A percentile compares a stretch with the other conserved stretches of the same genome.
phyloP scores from a whole-genome alignment of 1,140 invertebrate genomes.

The Cepaea nemoralis region DNA sequence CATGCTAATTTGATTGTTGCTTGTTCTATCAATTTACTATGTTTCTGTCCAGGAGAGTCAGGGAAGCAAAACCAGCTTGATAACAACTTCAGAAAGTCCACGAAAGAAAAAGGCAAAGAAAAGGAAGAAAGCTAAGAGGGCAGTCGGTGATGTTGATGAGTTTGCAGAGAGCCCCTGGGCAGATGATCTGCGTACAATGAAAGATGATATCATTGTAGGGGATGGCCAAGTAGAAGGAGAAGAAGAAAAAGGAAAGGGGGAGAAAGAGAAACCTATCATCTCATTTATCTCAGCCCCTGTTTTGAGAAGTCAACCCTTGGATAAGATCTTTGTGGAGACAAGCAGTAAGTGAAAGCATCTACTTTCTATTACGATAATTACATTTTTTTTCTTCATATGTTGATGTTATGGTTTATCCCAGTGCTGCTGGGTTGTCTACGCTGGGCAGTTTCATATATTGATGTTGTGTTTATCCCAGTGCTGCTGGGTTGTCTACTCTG shows the following conservation, averaged over 20 bases:
- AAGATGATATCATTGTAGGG: constrained; percentile 60
- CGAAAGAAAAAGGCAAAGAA: constrained; percentile 59
- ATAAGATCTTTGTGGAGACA: constrained; percentile 66
- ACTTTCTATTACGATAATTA: no score
- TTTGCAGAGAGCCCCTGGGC: constrained; percentile 54
- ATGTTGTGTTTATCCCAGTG: no score
- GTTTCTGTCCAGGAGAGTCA: constrained; percentile 52
- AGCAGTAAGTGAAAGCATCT: constrained; percentile 57
- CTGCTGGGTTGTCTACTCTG: no score
- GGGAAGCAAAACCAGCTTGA: constrained; percentile 64
- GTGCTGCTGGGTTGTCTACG: no score
- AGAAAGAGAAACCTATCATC: constrained; percentile 33
- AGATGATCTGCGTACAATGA: constrained; percentile 59
- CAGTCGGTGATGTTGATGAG: constrained; percentile 49
- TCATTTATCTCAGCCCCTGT: constrained; percentile 46
- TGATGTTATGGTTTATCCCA: no score
- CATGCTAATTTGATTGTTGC: no score
- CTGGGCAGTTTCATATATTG: no score
- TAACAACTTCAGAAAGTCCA: constrained; percentile 56
- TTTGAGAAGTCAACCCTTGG: constrained; percentile 61
- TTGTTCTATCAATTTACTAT: background rate
- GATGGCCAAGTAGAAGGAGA: constrained; percentile 39
- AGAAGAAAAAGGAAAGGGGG: constrained; percentile 38
- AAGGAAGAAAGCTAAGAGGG: constrained; percentile 49
- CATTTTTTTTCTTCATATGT: no score